Percentiles rank a stretch among this genome's conserved stretches.
These are phyloP conservation scores for Rhamphomyia laevipes DNA, from an alignment of 2,888 invertebrate genomes.

Conservation along the genomic window DNA sequence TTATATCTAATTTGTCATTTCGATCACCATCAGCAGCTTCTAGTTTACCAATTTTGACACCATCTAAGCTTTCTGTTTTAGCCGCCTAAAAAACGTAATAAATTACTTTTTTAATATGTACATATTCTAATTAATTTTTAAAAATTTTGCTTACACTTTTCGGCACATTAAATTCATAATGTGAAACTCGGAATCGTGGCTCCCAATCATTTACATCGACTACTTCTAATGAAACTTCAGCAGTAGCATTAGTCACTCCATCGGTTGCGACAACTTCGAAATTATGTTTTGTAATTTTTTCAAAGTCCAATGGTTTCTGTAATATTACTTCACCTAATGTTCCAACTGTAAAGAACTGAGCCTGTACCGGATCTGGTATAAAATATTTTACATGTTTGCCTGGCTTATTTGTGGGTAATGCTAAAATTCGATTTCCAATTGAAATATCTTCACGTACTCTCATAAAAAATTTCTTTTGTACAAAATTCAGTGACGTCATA, in stretches of 20 bases:
- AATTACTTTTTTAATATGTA: too few relatives aligned
- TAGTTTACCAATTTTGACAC: slow-evolving; percentile 48
- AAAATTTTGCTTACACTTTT: slow-evolving; percentile 26
- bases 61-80: slow-evolving; percentile 28
- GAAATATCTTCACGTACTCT: slow-evolving; percentile 66
- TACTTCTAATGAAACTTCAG: slow-evolving; percentile 68
- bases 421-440: slow-evolving; percentile 58
- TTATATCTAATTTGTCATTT: slow-evolving; percentile 60
- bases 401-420: slow-evolving; percentile 53
- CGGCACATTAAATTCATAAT: slow-evolving; percentile 62
- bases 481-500: slow-evolving; percentile 44
- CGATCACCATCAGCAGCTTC: slow-evolving; percentile 82
- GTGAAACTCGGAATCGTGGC: slow-evolving; percentile 75
- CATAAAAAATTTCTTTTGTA: slow-evolving; percentile 56
- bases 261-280: slow-evolving; percentile 77
- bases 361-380: slow-evolving; percentile 59
- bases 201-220: slow-evolving; percentile 89
- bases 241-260: slow-evolving; percentile 61
- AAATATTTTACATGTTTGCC: slow-evolving; percentile 60
- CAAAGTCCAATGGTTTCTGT: slow-evolving; percentile 65
- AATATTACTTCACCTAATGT: slow-evolving; percentile 69
- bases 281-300: slow-evolving; percentile 54
- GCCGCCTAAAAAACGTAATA: slow-evolving; percentile 18
- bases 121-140: neutral
- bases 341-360: slow-evolving; percentile 65